Base-by-base conservation (phyloP, 1,140 invertebrate species). In the Oncopodura yosiiana region DNA sequence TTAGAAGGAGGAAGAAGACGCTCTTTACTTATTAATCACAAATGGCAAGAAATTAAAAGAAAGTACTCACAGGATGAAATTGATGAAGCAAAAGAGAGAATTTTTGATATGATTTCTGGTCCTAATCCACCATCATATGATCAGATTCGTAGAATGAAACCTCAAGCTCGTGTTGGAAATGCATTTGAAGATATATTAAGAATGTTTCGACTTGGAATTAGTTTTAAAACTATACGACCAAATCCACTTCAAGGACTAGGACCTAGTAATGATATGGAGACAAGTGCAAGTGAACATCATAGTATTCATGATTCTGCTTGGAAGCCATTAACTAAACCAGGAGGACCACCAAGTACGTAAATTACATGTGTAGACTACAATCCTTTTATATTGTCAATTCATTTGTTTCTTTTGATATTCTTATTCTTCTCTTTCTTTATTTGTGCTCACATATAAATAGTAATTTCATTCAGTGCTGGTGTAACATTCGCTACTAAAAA, bases 21-120 rank as follows among this genome's bases (percentile, higher is more conserved):
- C 2, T 27, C 30, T 8, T n/a, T 49, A 21, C n/a, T 49, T 24
- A 9, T 49, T 18, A 19, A 49, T 14, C 8, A 49, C 30, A 34
- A 56, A 18, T 56, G 53, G 53, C 5, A 29, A 6, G 24, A 38
- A 16, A 48, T 56, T 14, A 56, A 53, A 3, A 18, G 29, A 4
- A 63, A 63, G n/a, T 63, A 63, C 41, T 36, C 57, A 0, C 38
- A 39, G 39, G 34, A 53, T 18, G 57, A 63, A 14, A 46, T 63
- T 27, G 41, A 56, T 0, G 61, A 59, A 32, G 61, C 61, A 3
- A 63, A 50, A 9, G 45, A 50, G 9, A 24, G 50, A 21, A 59
- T 63, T 37, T 54, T 18, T 11, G n/a, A 36, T 3, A 34, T 61
- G 24, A 34, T 56, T 39, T 46, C 53, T 5, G 21, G 46, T 3